A percentile compares a stretch with the other conserved stretches of the same genome.
Evolutionary conservation across 37 sponge, comb jelly and placozoan species (phyloP).

Genomic region (Aphrocallistes beatrix): DNA sequence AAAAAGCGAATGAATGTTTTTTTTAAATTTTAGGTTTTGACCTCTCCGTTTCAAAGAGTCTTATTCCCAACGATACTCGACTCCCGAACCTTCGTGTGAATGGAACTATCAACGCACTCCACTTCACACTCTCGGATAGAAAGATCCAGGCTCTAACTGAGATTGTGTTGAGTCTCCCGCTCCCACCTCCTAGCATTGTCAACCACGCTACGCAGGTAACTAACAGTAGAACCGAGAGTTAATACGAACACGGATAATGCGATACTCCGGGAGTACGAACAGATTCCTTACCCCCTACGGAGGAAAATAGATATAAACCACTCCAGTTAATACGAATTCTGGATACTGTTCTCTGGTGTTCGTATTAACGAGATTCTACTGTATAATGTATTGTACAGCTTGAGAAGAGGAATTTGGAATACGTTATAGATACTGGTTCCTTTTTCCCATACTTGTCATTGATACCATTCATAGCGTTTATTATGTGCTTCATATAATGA

Average conservation of each 20-base stretch:
- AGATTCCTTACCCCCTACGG: background rate
- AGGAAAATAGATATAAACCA: background rate
- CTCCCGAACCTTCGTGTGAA: slow-evolving; percentile 23
- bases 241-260: no score
- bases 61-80: slow-evolving; percentile 54
- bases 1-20: background rate
- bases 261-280: no score
- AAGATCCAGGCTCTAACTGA: slow-evolving; percentile 12
- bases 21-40: slow-evolving; percentile 13
- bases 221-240: background rate
- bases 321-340: no score
- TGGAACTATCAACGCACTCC: background rate
- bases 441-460: no score
- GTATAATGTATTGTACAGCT: no score
- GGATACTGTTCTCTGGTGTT: no score
- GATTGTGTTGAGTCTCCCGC: background rate
- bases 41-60: slow-evolving; percentile 49
- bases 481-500: no score
- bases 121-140: background rate
- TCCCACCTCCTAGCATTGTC: background rate
- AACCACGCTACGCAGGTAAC: slow-evolving; percentile 13
- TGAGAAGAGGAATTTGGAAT: no score
- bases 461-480: no score
- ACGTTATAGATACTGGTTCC: no score
- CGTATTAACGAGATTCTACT: no score